Evolutionary conservation across 2,888 invertebrate genomes (phyloP), one percentile per base, ranked within the genome.

Genomic region (Nebria brevicollis): DNA sequence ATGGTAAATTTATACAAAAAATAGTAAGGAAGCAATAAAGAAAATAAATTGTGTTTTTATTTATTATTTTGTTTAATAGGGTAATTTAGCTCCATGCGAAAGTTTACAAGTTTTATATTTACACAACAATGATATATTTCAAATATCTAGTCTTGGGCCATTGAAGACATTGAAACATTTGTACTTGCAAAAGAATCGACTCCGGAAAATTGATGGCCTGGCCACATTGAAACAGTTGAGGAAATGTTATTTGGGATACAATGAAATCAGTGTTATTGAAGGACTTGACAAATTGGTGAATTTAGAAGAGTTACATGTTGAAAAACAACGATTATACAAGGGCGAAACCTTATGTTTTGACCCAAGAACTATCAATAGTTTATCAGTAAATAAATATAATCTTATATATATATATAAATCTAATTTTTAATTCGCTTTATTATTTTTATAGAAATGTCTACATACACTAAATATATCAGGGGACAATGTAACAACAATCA

Each of bases 111-210:
- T 94, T 26, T 88, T 93, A 72, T 94, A 90, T 86, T 86, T 93
- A 42, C 94, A 92, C 83, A 92, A 92, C 86, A 94, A 94, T 86
- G 91, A 91, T 84, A 92, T 94, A 78, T 87, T 89, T 1, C 90
- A 89, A 77, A 88, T 94, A 15, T 89, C 92, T 84, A 92, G 92
- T 84, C 87, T 94, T 54, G 89, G 91, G 66, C 85, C 86, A 5
- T 87, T 92, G n/a, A 85, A 85, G 13, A 91, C 91, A 82, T 87
- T 95, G 70, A 90, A 91, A 25, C 92, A 93, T 83, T 90, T 94
- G 20, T 97, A 94, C 89, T 91, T 95, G 66, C 97, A 96, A 86
- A 95, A 94, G 86, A 98, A 98, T 87, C 92, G 92, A 84, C 93
- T 98, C 84, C 88, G 91, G 0, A 93, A 92, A 87, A 93, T 98